phyloP scores from a whole-genome alignment of 2,797 vertebrate species.

The Percopsis omiscomaycus region DNA sequence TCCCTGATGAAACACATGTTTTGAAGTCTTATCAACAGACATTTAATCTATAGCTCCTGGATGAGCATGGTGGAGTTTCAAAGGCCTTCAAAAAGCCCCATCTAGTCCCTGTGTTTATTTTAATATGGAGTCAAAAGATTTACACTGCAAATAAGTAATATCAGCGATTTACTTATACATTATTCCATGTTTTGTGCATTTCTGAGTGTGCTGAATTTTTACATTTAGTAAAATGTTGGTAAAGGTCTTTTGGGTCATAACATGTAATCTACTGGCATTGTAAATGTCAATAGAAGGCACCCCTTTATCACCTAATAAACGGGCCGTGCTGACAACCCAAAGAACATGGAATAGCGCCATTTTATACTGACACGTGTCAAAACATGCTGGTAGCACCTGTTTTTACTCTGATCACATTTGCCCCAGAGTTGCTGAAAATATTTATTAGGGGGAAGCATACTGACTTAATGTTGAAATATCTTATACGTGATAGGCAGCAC shows the following conservation, averaged over 20 bases:
- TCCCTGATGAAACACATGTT: slow-evolving; percentile 14
- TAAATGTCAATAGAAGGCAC: neutral
- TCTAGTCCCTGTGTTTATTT: neutral
- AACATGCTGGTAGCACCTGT: slow-evolving; percentile 22
- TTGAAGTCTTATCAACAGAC: slow-evolving; percentile 18
- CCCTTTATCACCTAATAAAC: neutral
- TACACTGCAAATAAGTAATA: neutral
- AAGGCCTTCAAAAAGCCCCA: slow-evolving; percentile 13
- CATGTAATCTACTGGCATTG: slow-evolving; percentile 2
- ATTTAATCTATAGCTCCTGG: slow-evolving; percentile 11
- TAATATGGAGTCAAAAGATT: neutral
- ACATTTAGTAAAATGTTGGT: neutral
- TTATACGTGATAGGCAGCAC: too few species aligned
- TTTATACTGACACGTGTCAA: slow-evolving; percentile 11
- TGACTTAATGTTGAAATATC: neutral
- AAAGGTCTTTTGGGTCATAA: slow-evolving; percentile 7
- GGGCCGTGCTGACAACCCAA: slow-evolving; percentile 1
- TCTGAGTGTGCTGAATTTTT: slow-evolving; percentile 14
- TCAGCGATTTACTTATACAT: neutral
- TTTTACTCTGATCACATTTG: slow-evolving; percentile 13
- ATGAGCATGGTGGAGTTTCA: neutral
- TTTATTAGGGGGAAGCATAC: neutral
- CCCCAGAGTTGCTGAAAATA: slow-evolving; percentile 8
- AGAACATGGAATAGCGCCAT: slow-evolving; percentile 12
- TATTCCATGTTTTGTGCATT: neutral